Base-by-base conservation (phyloP, 2,113 vertebrate species). In the Calyptommatus sinebrachiatus region DNA sequence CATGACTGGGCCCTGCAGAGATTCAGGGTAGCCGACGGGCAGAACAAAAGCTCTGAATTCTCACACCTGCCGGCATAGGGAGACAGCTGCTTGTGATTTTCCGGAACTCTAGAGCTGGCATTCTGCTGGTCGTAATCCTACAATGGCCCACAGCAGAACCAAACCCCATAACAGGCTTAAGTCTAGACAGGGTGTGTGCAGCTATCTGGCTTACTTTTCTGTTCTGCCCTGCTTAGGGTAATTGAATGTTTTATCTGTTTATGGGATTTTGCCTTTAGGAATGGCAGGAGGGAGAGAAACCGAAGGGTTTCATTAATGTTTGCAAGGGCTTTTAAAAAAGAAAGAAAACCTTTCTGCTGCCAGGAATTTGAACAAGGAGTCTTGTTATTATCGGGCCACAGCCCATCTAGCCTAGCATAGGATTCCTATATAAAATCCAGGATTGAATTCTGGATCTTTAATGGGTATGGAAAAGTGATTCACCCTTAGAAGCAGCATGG, bases 171-270 rank as follows among this genome's bases (percentile, higher is more conserved):
- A 41, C 68, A 66, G 41, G 35, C 10, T 77, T 80, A 31, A 60
- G 72, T 79, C 35, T 87, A 82, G 66, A 65, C 18, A 84, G 16
- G 18, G 24, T 35, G 77, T 63, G 12, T 65, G 46, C 35, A 75
- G 35, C 2, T 83, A 83, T 11, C 4, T 73, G 66, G 68, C 63
- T 79, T n/a, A 35, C 61, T 77, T 50, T 75, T 73, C 41, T 1
- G 11, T 29, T 80, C 78, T 57, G 53, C 67, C 6, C 45, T 46
- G 45, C 1, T 72, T 12, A 12, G 0, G 70, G 0, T 35, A 60
- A 14, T 18, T 57, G 18, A 61, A 22, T 1, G 11, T 29, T 2
- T 57, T 57, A 57, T 57, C 53, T 16, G 4, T 57, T 57, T 57
- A 57, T 45, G 70, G 26, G 4, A 77, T 48, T n/a, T 80, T 84